Evolutionary conservation across 2,888 invertebrate genomes (phyloP).

Genomic region (Megamerina dolium): DNA sequence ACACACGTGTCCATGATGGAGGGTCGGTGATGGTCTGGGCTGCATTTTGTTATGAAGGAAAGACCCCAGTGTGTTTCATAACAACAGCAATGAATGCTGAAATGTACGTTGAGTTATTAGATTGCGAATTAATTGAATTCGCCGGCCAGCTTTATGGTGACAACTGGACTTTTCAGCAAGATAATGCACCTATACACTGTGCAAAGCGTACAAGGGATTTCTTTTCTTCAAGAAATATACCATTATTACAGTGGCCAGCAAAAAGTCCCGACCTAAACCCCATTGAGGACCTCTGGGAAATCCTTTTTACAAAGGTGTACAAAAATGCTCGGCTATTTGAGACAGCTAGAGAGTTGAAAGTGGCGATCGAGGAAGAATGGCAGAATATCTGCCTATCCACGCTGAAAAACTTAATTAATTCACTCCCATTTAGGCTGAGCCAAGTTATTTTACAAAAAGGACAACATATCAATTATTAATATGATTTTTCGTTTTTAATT

Average conservation of each 20-base stretch:
- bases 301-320: neutral
- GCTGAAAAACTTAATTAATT: neutral
- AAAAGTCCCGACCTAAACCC: constrained; percentile 2
- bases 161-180: constrained; percentile 4
- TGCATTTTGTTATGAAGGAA: neutral
- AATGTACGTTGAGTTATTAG: constrained; percentile 1
- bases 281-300: constrained; percentile 3
- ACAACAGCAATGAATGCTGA: neutral
- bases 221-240: neutral
- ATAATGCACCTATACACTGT: constrained; percentile 4
- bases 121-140: constrained; percentile 1
- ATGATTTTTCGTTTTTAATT: too few relatives aligned
- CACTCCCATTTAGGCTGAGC: neutral
- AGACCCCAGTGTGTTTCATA: neutral
- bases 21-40: neutral
- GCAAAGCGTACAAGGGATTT: neutral
- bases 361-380: too few relatives aligned
- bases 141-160: constrained; percentile 4
- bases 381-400: neutral
- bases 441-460: too few relatives aligned
- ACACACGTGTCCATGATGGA: neutral
- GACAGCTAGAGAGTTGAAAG: too few relatives aligned
- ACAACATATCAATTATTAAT: too few relatives aligned
- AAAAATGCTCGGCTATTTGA: neutral
- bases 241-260: constrained; percentile 6